Base-by-base conservation (phyloP, 1,140 invertebrate genomes). In the Sminthurinus signatus region DNA sequence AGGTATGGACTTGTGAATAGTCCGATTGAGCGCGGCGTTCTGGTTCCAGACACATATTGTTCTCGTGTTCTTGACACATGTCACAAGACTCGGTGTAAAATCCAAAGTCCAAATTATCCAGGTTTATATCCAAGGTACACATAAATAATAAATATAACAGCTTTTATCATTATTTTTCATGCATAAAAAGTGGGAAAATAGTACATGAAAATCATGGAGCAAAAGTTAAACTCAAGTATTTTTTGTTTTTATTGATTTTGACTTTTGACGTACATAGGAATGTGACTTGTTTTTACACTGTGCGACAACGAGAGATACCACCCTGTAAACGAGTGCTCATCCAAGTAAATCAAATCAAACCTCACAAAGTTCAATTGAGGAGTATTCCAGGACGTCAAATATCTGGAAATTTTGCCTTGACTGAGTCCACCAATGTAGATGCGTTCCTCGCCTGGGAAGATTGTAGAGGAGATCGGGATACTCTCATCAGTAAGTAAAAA, bases 21-120 rank as follows among this genome's bases (percentile, higher is more conserved):
- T 60, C 62, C 69, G 1, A 64, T 67, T 2, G 71, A 87, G 78
- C 77, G 88, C 72, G 89, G 89, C 59, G 89, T 92, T 75, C 81
- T 91, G 72, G 91, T 93, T 73, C 84, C 87, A 15, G 88, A 88
- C 62, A 91, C 90, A 52, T 91, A 91, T 78, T 93, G 91, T 78
- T 91, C 89, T 23, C 81, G 89, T 64, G 89, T 90, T 76, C 91
- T 89, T 80, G 89, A 86, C 77, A 87, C 91, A 76, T 93, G 90
- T 76, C 88, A 92, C 79, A 84, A 84, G 75, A 89, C 88, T 77
- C 82, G 84, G 55, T 93, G 90, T 78, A 83, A 88, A 65, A 82
- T 93, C 60, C 90, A 93, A 75, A 92, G 89, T 39, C 91, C 91
- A 23, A 93, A 93, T 80, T 93, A 89, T 77, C 91, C 91, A 10